phyloP scores from a whole-genome alignment of 2,888 invertebrate genomes.

The Drosophila niveifrons region DNA sequence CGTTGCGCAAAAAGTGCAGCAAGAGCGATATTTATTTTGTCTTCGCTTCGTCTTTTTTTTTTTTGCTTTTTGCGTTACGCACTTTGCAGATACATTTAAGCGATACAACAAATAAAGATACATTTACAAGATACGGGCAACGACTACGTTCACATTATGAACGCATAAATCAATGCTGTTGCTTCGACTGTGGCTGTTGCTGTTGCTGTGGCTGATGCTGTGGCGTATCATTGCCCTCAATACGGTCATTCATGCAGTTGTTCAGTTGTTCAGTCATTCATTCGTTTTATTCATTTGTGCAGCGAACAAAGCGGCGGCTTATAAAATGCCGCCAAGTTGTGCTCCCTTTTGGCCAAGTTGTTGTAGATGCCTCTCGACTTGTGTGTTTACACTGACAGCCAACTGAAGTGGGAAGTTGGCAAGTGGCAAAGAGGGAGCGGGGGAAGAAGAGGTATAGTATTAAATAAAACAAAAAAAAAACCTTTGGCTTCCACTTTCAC shows the following conservation, averaged over 20 bases:
- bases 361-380: slow-evolving; percentile 38
- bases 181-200: slow-evolving; percentile 34
- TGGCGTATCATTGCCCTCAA: slow-evolving; percentile 62
- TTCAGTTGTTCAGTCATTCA: slow-evolving; percentile 33
- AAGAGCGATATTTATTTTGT: slow-evolving; percentile 1
- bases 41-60: slow-evolving; percentile 3
- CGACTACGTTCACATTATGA: slow-evolving; percentile 45
- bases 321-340: slow-evolving; percentile 57
- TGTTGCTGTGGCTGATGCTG: slow-evolving; percentile 32
- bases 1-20: slow-evolving; percentile 12
- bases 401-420: background rate
- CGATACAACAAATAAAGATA: slow-evolving; percentile 8
- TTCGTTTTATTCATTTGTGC: slow-evolving; percentile 16
- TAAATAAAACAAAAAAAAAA: slow-evolving; percentile 37
- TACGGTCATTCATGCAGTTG: slow-evolving; percentile 54
- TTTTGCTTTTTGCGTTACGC: slow-evolving; percentile 50
- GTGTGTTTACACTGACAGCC: slow-evolving; percentile 14
- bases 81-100: slow-evolving; percentile 54
- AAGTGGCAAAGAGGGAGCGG: background rate
- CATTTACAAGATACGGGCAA: slow-evolving; percentile 12
- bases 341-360: slow-evolving; percentile 16
- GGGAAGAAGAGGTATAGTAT: slow-evolving; percentile 34
- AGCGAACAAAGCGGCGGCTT: slow-evolving; percentile 56
- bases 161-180: slow-evolving; percentile 73
- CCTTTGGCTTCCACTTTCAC: slow-evolving; percentile 72